Evolutionary conservation across 2,888 invertebrate genomes (phyloP).

Genomic region (Andricus quercusramuli): DNA sequence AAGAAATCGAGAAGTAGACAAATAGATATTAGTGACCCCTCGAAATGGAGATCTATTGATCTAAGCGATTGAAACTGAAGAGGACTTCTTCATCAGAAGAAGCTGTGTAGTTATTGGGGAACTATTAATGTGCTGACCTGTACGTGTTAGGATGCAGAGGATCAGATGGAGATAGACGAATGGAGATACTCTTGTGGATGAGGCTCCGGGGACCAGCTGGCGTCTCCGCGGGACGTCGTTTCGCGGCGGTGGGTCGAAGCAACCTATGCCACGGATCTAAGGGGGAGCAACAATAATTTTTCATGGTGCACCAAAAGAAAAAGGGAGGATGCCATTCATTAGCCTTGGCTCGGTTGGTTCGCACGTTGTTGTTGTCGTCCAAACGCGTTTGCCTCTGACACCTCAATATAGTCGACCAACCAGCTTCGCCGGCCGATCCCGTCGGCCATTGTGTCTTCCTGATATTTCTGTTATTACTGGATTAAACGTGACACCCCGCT

Average conservation of each 20-base stretch:
- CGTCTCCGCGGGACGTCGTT: slow-evolving; percentile 65
- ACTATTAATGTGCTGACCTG: slow-evolving; percentile 13
- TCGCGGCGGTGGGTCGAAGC: slow-evolving; percentile 54
- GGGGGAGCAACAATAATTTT: slow-evolving; percentile 75
- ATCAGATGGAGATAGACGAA: slow-evolving; percentile 48
- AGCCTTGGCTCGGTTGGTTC: slow-evolving; percentile 77
- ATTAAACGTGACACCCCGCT: slow-evolving; percentile 68
- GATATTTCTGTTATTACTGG: slow-evolving; percentile 74
- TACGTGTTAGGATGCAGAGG: slow-evolving; percentile 6
- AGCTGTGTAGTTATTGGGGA: slow-evolving; percentile 6
- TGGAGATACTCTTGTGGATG: slow-evolving; percentile 46
- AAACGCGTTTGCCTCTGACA: slow-evolving; percentile 72
- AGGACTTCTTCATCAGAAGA: slow-evolving; percentile 24
- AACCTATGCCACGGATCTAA: slow-evolving; percentile 45
- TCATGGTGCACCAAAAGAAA: slow-evolving; percentile 72
- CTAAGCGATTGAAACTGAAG: not conserved
- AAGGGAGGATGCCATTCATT: slow-evolving; percentile 77
- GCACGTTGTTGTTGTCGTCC: slow-evolving; percentile 75
- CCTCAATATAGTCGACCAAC: slow-evolving; percentile 70
- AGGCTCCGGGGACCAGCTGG: slow-evolving; percentile 69
- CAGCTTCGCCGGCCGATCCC: slow-evolving; percentile 44
- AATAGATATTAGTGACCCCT: too few species aligned
- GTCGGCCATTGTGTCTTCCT: slow-evolving; percentile 64
- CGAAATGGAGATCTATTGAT: not conserved
- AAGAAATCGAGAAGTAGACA: too few species aligned